Evolutionary conservation across 2,797 vertebrate species (phyloP).

Genomic region (Xenops minutus): DNA sequence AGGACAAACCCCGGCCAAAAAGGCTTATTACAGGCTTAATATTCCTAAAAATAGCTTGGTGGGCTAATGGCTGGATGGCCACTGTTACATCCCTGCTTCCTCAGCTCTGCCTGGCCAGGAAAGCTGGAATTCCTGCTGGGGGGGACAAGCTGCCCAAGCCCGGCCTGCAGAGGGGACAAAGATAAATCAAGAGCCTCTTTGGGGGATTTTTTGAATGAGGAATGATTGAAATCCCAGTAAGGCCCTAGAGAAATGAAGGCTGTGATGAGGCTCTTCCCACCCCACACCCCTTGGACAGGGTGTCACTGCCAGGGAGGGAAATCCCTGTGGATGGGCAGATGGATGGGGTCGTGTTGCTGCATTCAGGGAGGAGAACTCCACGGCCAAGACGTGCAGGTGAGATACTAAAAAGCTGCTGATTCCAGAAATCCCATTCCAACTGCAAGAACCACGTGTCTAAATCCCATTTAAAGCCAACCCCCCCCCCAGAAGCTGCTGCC

Average conservation of each 20-base stretch:
- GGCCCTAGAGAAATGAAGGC: background rate
- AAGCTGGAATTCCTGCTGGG: background rate
- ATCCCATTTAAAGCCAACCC: background rate
- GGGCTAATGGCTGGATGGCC: background rate
- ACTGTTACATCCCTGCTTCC: rapidly evolving
- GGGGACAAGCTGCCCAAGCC: background rate
- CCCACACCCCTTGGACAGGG: background rate
- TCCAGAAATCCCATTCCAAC: background rate
- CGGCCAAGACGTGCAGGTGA: background rate
- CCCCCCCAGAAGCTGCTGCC: background rate
- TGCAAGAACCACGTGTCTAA: rapidly evolving
- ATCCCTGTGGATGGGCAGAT: background rate
- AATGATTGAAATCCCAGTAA: background rate
- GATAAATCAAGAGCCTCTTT: background rate
- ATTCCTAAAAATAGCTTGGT: background rate
- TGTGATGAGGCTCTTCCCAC: rapidly evolving
- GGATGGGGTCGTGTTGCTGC: rapidly evolving
- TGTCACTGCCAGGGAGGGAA: background rate
- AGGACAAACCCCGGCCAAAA: background rate
- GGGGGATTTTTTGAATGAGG: background rate
- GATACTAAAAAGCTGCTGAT: rapidly evolving
- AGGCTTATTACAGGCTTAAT: background rate
- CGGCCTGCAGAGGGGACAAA: background rate
- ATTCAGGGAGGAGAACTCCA: background rate
- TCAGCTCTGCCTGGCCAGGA: rapidly evolving